Conservation (phyloP, 2,797 vertebrate species). For the Neosilurus hyrtlii region DNA sequence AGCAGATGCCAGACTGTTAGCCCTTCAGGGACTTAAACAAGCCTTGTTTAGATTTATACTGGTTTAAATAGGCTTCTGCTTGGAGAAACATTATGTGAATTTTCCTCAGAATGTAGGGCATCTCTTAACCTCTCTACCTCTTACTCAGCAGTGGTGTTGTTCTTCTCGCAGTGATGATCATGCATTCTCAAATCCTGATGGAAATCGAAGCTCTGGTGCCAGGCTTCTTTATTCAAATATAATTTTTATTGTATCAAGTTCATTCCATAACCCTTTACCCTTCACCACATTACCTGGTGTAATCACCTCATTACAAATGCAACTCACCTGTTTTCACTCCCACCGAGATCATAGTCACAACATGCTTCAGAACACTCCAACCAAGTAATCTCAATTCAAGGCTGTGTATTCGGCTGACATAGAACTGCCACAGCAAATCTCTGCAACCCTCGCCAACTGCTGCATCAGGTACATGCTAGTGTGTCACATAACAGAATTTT, state of each 20-base stretch:
- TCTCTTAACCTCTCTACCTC: constrained; percentile 7
- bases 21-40: constrained; percentile 25
- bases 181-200: not conserved
- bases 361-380: not conserved
- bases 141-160: not conserved
- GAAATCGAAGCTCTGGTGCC: not conserved
- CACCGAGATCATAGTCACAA: not conserved
- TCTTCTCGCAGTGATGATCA: not conserved
- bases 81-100: constrained; percentile 33
- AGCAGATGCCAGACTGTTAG: constrained; percentile 30
- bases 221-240: not conserved
- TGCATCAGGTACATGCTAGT: not conserved
- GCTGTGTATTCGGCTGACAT: not conserved
- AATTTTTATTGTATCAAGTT: too few relatives aligned
- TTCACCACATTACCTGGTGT: not conserved
- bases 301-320: not conserved
- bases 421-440: not conserved
- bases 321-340: not conserved
- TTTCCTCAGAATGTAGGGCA: constrained; percentile 34
- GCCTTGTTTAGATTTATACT: constrained; percentile 12
- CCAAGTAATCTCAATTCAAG: not conserved
- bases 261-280: not conserved
- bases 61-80: constrained; percentile 45
- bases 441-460: not conserved
- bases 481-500: not conserved